Evolutionary conservation across 2,113 vertebrate species (phyloP).

Genomic region (Ursus arctos): DNA sequence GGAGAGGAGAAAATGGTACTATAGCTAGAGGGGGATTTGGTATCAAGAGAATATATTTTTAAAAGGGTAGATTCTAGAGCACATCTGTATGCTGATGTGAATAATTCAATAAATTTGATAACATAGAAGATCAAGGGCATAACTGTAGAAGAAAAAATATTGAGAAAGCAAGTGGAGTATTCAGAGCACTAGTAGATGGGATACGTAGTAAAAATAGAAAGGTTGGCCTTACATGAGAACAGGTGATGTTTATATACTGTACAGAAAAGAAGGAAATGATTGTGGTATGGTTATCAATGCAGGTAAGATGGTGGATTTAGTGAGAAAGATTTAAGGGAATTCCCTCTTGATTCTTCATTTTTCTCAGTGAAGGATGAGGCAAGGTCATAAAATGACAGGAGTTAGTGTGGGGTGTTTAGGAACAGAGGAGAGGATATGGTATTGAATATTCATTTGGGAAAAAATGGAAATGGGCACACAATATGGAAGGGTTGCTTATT

Average conservation of each 20-base stretch:
- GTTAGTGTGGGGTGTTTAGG: not conserved
- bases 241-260: not conserved
- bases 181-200: not conserved
- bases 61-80: not conserved
- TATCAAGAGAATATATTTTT: not conserved
- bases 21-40: not conserved
- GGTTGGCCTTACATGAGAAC: not conserved
- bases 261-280: not conserved
- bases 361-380: not conserved
- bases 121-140: not conserved
- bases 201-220: not conserved
- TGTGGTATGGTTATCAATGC: not conserved
- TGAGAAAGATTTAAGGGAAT: not conserved
- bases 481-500: not conserved
- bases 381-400: not conserved
- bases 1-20: not conserved
- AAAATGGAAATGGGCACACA: not conserved
- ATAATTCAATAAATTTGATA: not conserved
- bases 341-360: not conserved
- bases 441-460: not conserved
- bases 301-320: not conserved
- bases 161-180: not conserved
- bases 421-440: not conserved
- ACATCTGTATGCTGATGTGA: not conserved
- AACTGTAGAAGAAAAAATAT: not conserved